Evolutionary conservation across 2,888 invertebrate species (phyloP).

Genomic region (Calliphora vomitoria): DNA sequence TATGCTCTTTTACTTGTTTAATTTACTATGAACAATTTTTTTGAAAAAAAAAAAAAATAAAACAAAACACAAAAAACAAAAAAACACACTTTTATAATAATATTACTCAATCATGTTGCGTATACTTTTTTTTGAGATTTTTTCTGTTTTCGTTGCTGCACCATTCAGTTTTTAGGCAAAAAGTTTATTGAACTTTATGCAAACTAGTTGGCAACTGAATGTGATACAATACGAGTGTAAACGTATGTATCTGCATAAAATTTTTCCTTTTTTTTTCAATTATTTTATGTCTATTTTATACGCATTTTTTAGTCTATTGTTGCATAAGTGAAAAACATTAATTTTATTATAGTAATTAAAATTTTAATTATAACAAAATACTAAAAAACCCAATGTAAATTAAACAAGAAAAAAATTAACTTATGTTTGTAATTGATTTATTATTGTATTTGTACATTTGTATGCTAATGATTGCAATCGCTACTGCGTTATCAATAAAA

Average conservation of each 20-base stretch:
- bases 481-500: too few species aligned
- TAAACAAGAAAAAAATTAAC: not conserved
- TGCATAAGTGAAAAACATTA: slow-evolving; percentile 12
- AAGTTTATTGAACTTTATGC: slow-evolving; percentile 68
- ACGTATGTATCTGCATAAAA: not conserved
- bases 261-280: slow-evolving; percentile 22
- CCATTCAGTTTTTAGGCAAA: slow-evolving; percentile 53
- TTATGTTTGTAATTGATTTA: not conserved
- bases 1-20: slow-evolving; percentile 1
- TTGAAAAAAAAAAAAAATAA: not conserved
- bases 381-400: not conserved
- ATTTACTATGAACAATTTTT: not conserved
- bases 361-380: slow-evolving; percentile 1
- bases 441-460: not conserved
- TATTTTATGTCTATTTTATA: slow-evolving; percentile 15
- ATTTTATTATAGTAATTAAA: slow-evolving; percentile 34
- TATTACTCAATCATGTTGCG: slow-evolving; percentile 67
- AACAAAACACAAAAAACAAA: slow-evolving; percentile 11
- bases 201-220: slow-evolving; percentile 65
- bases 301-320: slow-evolving; percentile 35
- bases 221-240: slow-evolving; percentile 7
- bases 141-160: slow-evolving; percentile 40
- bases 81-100: slow-evolving; percentile 43
- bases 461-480: not conserved
- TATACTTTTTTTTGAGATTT: slow-evolving; percentile 34